Evolutionary conservation across 2,888 invertebrate genomes (phyloP).

Genomic region (Clusia tigrina): DNA sequence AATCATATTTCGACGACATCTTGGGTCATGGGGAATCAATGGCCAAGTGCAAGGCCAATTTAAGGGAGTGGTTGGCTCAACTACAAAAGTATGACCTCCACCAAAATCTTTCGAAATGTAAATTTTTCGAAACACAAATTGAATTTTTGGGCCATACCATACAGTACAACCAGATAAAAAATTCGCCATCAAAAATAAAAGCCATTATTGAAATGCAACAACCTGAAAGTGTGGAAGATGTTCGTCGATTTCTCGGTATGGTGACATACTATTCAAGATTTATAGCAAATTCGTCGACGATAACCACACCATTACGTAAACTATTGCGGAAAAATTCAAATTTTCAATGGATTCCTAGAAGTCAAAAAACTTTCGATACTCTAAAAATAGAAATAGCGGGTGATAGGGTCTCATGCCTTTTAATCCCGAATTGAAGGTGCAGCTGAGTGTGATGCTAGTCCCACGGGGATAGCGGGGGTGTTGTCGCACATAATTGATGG

Average conservation of each 20-base stretch:
- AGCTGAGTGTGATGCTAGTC: constrained; percentile 33
- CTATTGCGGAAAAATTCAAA: constrained; percentile 24
- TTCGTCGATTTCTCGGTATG: no score
- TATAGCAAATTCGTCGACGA: no score
- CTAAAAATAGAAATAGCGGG: constrained; percentile 28
- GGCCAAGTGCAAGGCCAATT: no score
- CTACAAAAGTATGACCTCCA: constrained; percentile 31
- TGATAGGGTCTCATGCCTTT: constrained; percentile 27
- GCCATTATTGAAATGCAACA: no score
- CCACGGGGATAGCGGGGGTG: constrained; percentile 29
- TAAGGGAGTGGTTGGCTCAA: no score
- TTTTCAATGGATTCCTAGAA: constrained; percentile 29
- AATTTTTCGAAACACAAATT: no score
- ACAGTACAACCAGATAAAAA: no score
- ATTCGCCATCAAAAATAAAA: no score
- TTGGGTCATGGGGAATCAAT: constrained; percentile 22
- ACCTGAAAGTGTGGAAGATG: no score
- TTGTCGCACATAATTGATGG: constrained; percentile 25
- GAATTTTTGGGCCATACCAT: no score
- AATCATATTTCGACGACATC: constrained; percentile 34
- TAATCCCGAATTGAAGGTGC: constrained; percentile 21
- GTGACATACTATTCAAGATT: constrained; percentile 33
- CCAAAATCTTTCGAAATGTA: constrained; percentile 26
- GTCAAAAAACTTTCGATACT: constrained; percentile 28
- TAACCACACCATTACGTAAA: no score